Base-by-base conservation (phyloP, 2,113 vertebrate genomes). In the Oreocharis arfaki region DNA sequence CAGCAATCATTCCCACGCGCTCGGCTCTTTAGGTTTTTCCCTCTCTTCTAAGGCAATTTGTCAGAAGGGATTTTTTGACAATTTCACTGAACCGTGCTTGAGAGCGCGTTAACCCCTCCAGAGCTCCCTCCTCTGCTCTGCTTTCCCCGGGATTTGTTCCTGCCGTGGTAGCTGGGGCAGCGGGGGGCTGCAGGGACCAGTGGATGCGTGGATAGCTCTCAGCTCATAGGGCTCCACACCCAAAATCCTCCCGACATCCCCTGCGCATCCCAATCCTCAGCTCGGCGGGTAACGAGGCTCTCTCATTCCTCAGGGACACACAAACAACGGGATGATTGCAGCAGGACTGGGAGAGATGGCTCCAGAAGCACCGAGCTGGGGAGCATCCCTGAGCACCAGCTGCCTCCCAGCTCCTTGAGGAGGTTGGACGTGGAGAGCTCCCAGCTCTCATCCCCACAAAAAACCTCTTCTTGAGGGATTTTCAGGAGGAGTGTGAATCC, bases 31-130 rank as follows among this genome's bases (percentile, higher is more conserved):
- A 83, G 86, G 67, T 91, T 95, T 93, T 93, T 93, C 57, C 94
- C 96, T 96, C 96, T 97, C 85, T 96, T 97, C 96, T 89, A 92
- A 96, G 96, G 96, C 97, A 96, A 97, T 97, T 97, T 97, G 97
- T 97, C 97, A 97, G 96, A 97, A 97, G 94, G 94, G 96, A 97
- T 97, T 95, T 97, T 95, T 97, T 97, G 96, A 95, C 96, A 94
- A 96, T 95, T 96, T 94, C 97, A 97, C 93, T 96, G 97, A 97
- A 97, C 97, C 96, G 82, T 97, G 79, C 89, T 92, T 33, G 24
- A 95, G 95, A 96, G 95, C 53, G 69, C 53, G n/a, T 97, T 97
- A 97, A 97, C 97, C 94, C 96, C 95, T 96, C 88, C 42, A 53
- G 68, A 91, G 94, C 94, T 84, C 46, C 65, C 81, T 64, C 46